phyloP scores from a whole-genome alignment of 2,888 invertebrate genomes.

The Zootermopsis nevadensis region DNA sequence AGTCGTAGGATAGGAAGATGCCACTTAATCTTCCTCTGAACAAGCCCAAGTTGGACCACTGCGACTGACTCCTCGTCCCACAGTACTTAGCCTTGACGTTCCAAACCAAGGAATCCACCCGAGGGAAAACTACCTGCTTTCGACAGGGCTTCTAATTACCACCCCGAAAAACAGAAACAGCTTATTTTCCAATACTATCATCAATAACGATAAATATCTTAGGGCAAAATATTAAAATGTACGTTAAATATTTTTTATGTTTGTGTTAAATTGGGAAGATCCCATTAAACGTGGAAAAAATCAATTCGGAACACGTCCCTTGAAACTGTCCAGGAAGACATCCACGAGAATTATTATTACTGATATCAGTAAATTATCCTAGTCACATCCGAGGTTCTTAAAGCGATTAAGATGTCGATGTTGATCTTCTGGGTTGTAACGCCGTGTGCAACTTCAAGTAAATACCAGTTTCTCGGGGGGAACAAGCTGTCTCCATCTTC shows the following conservation, averaged over 20 bases:
- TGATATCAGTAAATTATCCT: not conserved
- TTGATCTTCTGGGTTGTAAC: no score
- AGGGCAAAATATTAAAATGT: not conserved
- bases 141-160: conserved; percentile 15
- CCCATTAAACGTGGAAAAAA: not conserved
- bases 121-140: conserved; percentile 7
- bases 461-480: no score
- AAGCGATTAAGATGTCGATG: no score
- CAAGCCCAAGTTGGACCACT: not conserved
- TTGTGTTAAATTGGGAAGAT: not conserved
- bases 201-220: not conserved
- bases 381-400: no score
- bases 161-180: not conserved
- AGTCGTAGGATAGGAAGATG: not conserved
- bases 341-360: not conserved
- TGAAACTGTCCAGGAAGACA: not conserved
- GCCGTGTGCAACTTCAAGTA: no score
- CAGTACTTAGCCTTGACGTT: conserved; percentile 7
- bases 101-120: conserved; percentile 24
- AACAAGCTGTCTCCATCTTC: no score
- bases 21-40: not conserved
- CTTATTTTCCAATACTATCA: not conserved
- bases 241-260: not conserved
- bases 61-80: not conserved
- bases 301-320: not conserved